phyloP scores from a whole-genome alignment of 2,797 vertebrate genomes.

The Tolypeutes matacus region DNA sequence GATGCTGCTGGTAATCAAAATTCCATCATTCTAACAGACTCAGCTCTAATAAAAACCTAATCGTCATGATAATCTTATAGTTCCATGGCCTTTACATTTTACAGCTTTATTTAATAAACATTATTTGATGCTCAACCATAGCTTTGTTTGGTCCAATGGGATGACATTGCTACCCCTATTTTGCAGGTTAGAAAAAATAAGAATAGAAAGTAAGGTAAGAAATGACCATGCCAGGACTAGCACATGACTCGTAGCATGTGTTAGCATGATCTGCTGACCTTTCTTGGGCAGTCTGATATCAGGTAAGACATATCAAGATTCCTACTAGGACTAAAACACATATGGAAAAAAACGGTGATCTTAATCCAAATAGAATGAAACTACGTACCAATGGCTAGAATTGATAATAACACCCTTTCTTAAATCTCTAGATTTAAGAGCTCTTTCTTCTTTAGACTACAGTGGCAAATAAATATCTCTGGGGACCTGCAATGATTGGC shows the following conservation, averaged over 20 bases:
- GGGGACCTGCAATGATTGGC: neutral
- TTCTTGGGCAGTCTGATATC: neutral
- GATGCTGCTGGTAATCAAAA: neutral
- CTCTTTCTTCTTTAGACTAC: neutral
- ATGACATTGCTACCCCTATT: neutral
- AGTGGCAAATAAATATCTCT: neutral
- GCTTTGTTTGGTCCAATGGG: neutral
- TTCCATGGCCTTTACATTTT: neutral
- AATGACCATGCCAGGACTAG: neutral
- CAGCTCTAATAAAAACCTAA: neutral
- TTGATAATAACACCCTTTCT: neutral
- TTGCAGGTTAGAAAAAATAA: neutral
- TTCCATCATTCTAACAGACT: neutral
- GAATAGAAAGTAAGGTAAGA: neutral
- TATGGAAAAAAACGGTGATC: neutral
- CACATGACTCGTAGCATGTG: neutral
- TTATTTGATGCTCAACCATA: neutral
- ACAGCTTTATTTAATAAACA: neutral
- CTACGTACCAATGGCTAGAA: neutral
- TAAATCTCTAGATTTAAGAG: neutral
- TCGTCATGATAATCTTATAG: neutral
- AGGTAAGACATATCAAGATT: neutral
- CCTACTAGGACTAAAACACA: neutral
- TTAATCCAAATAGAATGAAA: neutral
- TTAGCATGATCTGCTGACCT: neutral